Conservation (phyloP, 2,797 vertebrate genomes). For the Chanos chanos region DNA sequence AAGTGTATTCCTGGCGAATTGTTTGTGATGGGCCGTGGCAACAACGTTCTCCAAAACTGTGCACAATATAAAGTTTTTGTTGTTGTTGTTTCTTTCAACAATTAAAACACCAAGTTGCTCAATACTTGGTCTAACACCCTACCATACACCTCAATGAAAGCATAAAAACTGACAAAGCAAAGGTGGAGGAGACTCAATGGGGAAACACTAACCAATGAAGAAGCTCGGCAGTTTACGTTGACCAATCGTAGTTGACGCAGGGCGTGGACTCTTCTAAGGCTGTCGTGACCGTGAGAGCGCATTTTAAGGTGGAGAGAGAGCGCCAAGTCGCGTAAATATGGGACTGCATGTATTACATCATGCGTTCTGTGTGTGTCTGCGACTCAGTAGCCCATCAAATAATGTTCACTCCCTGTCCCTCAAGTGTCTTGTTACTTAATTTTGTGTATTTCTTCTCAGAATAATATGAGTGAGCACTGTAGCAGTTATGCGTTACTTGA, state of each 20-base stretch:
- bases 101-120: neutral
- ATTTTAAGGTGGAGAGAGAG: conserved; percentile 59
- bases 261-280: conserved; percentile 52
- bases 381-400: neutral
- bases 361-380: neutral
- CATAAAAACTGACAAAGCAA: conserved; percentile 76
- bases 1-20: too few relatives aligned
- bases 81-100: too few relatives aligned
- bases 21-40: too few relatives aligned
- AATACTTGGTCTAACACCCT: conserved; percentile 43
- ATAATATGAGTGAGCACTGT: too few relatives aligned
- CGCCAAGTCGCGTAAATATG: neutral
- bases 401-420: too few relatives aligned
- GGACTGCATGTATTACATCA: neutral
- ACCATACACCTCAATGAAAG: conserved; percentile 63
- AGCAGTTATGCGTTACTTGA: too few relatives aligned
- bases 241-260: conserved; percentile 57
- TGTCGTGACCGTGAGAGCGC: conserved; percentile 5
- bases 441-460: too few relatives aligned
- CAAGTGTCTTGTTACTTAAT: too few relatives aligned
- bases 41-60: too few relatives aligned
- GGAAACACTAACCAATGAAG: conserved; percentile 61
- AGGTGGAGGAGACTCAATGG: conserved; percentile 70
- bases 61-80: too few relatives aligned
- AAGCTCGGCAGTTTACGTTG: neutral